Evolutionary conservation across 1,140 invertebrate species (phyloP).

Genomic region (Psilanteris sp.): DNA sequence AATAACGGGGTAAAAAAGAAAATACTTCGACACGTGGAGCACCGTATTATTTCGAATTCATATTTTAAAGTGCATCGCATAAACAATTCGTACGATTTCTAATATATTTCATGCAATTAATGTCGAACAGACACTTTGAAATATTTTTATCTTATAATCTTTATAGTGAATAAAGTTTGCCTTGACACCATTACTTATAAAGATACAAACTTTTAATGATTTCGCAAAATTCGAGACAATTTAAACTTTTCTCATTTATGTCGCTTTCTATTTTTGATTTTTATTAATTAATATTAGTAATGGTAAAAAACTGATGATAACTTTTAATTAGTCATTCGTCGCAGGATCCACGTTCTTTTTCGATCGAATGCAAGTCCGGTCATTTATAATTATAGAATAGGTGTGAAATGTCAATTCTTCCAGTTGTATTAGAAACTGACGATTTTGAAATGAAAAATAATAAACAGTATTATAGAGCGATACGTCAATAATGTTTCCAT

Average conservation of each 20-base stretch:
- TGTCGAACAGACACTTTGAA: not conserved
- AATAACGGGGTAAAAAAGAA: too few relatives aligned
- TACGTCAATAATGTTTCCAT: too few relatives aligned
- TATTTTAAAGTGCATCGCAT: not conserved
- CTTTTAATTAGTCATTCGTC: not conserved
- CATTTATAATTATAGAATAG: too few relatives aligned
- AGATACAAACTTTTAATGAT: constrained; percentile 26
- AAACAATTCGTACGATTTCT: constrained; percentile 8
- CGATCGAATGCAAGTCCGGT: too few relatives aligned
- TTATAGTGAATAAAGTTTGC: constrained; percentile 16
- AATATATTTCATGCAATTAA: constrained; percentile 18
- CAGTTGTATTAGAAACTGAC: too few relatives aligned
- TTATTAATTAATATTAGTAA: not conserved
- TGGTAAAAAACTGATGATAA: too few relatives aligned
- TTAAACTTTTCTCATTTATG: constrained; percentile 14
- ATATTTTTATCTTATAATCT: not conserved
- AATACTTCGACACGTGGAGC: too few relatives aligned
- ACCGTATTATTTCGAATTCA: not conserved
- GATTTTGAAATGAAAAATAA: too few relatives aligned
- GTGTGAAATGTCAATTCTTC: too few relatives aligned
- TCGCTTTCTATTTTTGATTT: not conserved
- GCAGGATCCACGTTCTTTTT: too few relatives aligned
- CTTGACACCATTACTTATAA: constrained; percentile 33
- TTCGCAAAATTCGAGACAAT: constrained; percentile 13
- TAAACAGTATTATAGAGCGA: too few relatives aligned